Evolutionary conservation across 2,797 vertebrate genomes (phyloP), one percentile per base, ranked within the genome.

Genomic region (Heterohyrax brucei): DNA sequence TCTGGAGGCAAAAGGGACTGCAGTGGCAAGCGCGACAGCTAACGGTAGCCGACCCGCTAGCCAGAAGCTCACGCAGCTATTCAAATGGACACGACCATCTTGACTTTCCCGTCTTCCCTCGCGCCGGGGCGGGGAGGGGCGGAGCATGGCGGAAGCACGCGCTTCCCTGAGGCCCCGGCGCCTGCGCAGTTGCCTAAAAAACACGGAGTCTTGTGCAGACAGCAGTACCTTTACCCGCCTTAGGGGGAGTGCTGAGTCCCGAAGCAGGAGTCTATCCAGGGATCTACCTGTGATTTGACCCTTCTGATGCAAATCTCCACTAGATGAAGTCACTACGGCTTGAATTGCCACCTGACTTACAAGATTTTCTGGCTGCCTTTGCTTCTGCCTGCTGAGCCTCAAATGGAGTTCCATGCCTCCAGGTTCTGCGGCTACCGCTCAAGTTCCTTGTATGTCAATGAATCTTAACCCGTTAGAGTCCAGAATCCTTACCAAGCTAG

Each of bases 81-180:
- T 99, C 99, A 99, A 98, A 98, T 80, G 98, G 98, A 98, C 98
- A 99, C 99, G 97, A 98, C 99, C 99, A 99, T 99, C 96, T 99
- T 99, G 98, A 1, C 87, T 97, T 97, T 99, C 99, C 99, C 98
- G 98, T 98, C 98, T 98, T 95, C 97, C 98, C 98, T 97, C 98
- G 98, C 98, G 98, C 87, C 87, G 56, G 46, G 18, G 9, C 1
- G 22, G 48, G 59, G 64, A 64, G 30, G 7, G 76, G 48, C 22
- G 59, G n/a, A 48, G 83, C 64, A 33, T 16, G 18, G 68, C n/a
- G 68, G 33, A n/a, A 24, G 50, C 16, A 16, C 10, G 50, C 50
- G 66, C 3, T 2, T 0, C 2, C 30, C 16, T 0, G n/a, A 0
- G 7, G 46, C 14, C 53, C 56, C 1, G 0, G 73, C 89, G 68